Base-by-base conservation (phyloP, 2,888 invertebrate genomes). In the Melieria crassipennis region DNA sequence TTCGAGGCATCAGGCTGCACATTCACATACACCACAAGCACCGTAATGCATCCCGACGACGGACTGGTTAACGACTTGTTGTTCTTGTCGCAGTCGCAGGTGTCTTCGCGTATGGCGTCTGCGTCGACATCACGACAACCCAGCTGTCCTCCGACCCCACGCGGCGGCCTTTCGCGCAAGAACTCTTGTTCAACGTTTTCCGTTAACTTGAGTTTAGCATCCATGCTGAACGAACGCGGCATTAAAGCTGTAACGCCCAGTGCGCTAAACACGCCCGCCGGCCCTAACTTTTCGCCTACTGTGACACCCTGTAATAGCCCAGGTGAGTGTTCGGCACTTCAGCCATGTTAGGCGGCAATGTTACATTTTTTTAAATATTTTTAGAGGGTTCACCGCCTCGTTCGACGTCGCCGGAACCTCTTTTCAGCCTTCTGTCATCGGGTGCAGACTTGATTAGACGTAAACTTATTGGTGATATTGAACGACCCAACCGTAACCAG, bases 281-380 rank as follows among this genome's bases (percentile, higher is more conserved):
- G 90, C 46, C 88, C 88, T 3, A 89, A 89, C 75, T 94, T 90
- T 85, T 90, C 93, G 7, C 94, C 95, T 4, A 95, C 95, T 0
- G 94, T 94, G 7, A 96, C 96, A 6, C 96, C 96, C 2, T 93
- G 94, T 82, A 96, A 96, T 85, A 94, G 94, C 82, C 95, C 95
- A 1, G 91, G 92, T 78, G 86, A 75, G 73, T 62, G 16, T 50
- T 50, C 43, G 10, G 30, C 16, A 11, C 5, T 64, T 42, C 3
- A 57, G 9, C 16, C 9, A 11, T 43, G 7, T n/a, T 47, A 48
- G 13, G 7, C 7, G n/a, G 7, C 47, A 46, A 55, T 30, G 13
- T 63, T 63, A 13, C 13, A 10, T 42, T 65, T 6, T 4, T 46
- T 63, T 63, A 3, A 3, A 13, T 43, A 46, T 63, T 64, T 70